Evolutionary conservation across 2,888 invertebrate genomes (phyloP), one percentile per base, ranked within the genome.

Genomic region (Microchrysa polita): DNA sequence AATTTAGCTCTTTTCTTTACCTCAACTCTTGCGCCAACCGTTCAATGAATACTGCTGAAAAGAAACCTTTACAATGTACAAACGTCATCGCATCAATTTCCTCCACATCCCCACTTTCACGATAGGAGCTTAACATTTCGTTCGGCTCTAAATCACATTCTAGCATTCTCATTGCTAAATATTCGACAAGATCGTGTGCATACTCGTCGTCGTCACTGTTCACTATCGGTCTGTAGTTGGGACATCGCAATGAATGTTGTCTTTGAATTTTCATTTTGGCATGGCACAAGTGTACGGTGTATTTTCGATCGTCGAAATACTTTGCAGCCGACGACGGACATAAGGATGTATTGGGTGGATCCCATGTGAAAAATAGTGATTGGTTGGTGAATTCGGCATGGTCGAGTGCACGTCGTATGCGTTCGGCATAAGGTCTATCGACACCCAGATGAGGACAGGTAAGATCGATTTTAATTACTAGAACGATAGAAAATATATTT

Each of bases 281-380:
- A 55, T 80, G 80, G 78, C 87, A 87, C 40, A 86, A 77, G 73
- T 83, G 82, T 1, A 88, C 85, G 4, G 79, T 77, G 77, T 86
- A 87, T 5, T 86, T 85, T 67, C 79, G 81, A 77, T 85, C 82
- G 53, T 82, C 75, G 77, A 89, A 87, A 83, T 88, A 89, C 77
- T 87, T 87, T 12, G 89, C 89, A 57, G 88, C 77, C 0, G 89
- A 89, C n/a, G 89, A 89, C 60, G 89, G 88, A 77, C 89, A 89
- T 23, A 88, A 76, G 14, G 81, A 81, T 67, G 82, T 80, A 20
- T 83, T 83, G 76, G 86, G 85, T 67, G 89, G 86, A 77, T 87
- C 85, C 89, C 90, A 90, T 63, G 73, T 61, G n/a, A 79, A 71
- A 57, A 77, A 59, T 9, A 78, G 23, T 44, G 67, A 53, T 55